Base-by-base conservation (phyloP, 2,797 vertebrate genomes). In the Stomatorhinus walkeri region DNA sequence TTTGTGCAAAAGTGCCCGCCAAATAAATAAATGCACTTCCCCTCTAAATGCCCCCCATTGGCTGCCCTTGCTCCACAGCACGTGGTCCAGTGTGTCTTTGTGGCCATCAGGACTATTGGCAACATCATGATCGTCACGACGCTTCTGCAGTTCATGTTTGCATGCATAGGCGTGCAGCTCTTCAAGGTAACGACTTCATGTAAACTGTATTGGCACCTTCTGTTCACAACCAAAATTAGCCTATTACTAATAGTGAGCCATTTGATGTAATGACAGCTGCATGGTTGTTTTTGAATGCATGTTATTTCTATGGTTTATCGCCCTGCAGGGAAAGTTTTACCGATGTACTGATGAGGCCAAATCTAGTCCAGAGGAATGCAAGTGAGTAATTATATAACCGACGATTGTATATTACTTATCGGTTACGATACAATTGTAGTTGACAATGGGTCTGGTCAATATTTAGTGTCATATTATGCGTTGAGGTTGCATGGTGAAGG, bases 111-210 rank as follows among this genome's bases (percentile, higher is more conserved):
- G 93, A 99, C 98, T 32, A 99, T 99, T 2, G 98, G 98, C 86
- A 99, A 99, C 95, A 99, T 99, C 94, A 99, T 99, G 98, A 99
- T 99, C 4, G 98, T 99, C 91, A 99, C 98, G 90, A 99, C 98
- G 3, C 96, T 99, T 90, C 97, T 99, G 61, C 98, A 99, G 94
- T 99, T 99, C 93, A 99, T 99, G 98, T 99, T 99, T 49, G 98
- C 98, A 84, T 99, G 98, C 90, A 99, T 99, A 1, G 98, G 98
- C 1, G 98, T 99, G 90, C 98, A 99, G 93, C 94, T 99, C 2
- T 99, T 99, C 93, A 99, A 99, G 98, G 98, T 99, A 87, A 84
- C 22, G 9, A 14, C 48, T 48, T 51, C 32, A 19, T 43, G 16
- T 79, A 56, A 59, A 36, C 16, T n/a, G 2, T 16, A 54, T 48